Evolutionary conservation across 2,888 invertebrate genomes (phyloP), one percentile per base, ranked within the genome.

Genomic region (Alcis repandata): DNA sequence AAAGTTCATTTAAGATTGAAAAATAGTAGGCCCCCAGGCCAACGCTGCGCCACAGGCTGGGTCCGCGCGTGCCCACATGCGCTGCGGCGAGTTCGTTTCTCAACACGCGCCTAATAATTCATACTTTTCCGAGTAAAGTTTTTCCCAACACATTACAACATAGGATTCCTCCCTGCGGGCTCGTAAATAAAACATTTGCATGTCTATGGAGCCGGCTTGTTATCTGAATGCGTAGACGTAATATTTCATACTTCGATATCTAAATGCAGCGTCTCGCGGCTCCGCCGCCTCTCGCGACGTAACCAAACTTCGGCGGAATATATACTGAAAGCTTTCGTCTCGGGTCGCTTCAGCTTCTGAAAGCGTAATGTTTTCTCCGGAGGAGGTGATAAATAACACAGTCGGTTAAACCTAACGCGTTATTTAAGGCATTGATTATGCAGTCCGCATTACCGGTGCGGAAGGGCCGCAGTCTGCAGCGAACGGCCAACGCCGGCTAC

Each of bases 211-310:
- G 71, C 73, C 67, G 63, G 70, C 68, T 72, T 74, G 73, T 75
- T 70, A 71, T 76, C 75, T 75, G 80, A 77, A 83, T 82, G 82
- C 83, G 79, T 82, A 78, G 68, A 75, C 76, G 78, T 80, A 79
- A 85, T 86, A 85, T 85, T 83, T 85, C 83, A 87, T 80, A 78
- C 75, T 81, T 82, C 85, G 80, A 84, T 85, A 85, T 83, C 80
- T 80, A 80, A 83, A 85, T 83, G 80, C 82, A 83, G 72, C 75
- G 78, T 75, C 60, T 63, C 56, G 64, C 58, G 68, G 59, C 41
- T 45, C 20, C n/a, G 45, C 45, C 32, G 59, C 61, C 17, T 54
- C 19, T 43, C 19, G 15, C 54, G 41, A 57, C 56, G 40, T 48
- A 53, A 59, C 59, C 64, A 64, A 68, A 69, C 63, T 70, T 72